Conservation (phyloP, 1,140 invertebrate genomes). For the Mycetomoellerius zeteki region DNA sequence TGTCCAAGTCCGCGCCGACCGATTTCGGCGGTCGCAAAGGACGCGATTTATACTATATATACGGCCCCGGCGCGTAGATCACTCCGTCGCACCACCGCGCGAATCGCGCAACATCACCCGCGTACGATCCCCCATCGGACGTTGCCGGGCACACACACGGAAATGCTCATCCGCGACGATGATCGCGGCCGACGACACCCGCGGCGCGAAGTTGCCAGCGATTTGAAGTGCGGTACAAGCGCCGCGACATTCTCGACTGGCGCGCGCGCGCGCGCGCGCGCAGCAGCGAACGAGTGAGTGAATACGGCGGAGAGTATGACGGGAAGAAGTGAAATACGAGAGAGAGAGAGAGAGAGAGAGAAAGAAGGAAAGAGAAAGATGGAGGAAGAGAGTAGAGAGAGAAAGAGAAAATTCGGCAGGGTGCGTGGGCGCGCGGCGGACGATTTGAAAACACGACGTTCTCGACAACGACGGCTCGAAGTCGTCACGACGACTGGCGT, state of each 20-base stretch:
- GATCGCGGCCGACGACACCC: constrained; percentile 49
- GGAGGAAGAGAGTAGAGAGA: not conserved
- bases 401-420: constrained; percentile 8
- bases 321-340: not conserved
- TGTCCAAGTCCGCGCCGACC: constrained; percentile 59
- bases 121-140: constrained; percentile 27
- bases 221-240: constrained; percentile 47
- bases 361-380: no score
- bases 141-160: constrained; percentile 37
- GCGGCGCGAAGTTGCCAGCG: constrained; percentile 65
- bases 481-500: constrained; percentile 81
- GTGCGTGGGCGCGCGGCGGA: constrained; percentile 12
- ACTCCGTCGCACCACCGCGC: constrained; percentile 45
- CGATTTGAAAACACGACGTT: constrained; percentile 34
- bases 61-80: constrained; percentile 14
- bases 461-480: constrained; percentile 75
- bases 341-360: not conserved
- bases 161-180: constrained; percentile 21
- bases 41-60: constrained; percentile 3
- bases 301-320: not conserved
- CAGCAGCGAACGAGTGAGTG: not conserved
- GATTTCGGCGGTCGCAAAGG: constrained; percentile 50
- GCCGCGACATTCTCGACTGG: constrained; percentile 45
- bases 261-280: constrained; percentile 23
- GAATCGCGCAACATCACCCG: constrained; percentile 12